Percentiles rank a stretch among this genome's conserved stretches.
Conservation (phyloP, 2,797 vertebrate species). For the Sebastes kiyomatsui region DNA sequence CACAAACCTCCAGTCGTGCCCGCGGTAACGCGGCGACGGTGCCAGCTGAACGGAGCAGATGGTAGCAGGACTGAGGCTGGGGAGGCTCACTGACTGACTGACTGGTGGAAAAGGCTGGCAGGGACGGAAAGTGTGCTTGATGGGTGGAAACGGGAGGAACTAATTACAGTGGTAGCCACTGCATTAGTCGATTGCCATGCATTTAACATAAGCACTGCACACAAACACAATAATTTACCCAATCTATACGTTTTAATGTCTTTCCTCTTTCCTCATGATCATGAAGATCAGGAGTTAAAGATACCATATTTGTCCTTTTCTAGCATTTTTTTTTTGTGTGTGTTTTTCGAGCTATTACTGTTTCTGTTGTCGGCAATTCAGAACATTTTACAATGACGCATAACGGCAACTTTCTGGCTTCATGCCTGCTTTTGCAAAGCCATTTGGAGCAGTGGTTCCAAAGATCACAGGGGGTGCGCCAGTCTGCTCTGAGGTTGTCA, state of each 20-base stretch:
- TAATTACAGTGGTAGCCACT: slow-evolving; percentile 35
- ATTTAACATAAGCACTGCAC: not conserved
- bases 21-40: not conserved
- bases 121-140: slow-evolving; percentile 5
- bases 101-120: slow-evolving; percentile 38
- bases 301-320: not conserved
- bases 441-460: too few species aligned
- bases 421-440: too few species aligned
- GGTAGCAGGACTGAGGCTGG: slow-evolving; percentile 42
- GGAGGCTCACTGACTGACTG: slow-evolving; percentile 30
- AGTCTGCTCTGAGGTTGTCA: too few species aligned
- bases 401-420: too few species aligned
- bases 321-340: not conserved
- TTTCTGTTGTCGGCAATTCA: too few species aligned
- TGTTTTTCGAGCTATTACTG: too few species aligned
- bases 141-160: slow-evolving; percentile 32
- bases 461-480: too few species aligned
- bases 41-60: slow-evolving; percentile 66
- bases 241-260: not conserved
- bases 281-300: not conserved
- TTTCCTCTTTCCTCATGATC: not conserved
- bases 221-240: not conserved
- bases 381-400: too few species aligned
- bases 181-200: not conserved
- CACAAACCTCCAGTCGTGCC: slow-evolving; percentile 20